Evolutionary conservation across 2,797 vertebrate genomes (phyloP), one percentile per base, ranked within the genome.

Genomic region (Taenioides sp.): DNA sequence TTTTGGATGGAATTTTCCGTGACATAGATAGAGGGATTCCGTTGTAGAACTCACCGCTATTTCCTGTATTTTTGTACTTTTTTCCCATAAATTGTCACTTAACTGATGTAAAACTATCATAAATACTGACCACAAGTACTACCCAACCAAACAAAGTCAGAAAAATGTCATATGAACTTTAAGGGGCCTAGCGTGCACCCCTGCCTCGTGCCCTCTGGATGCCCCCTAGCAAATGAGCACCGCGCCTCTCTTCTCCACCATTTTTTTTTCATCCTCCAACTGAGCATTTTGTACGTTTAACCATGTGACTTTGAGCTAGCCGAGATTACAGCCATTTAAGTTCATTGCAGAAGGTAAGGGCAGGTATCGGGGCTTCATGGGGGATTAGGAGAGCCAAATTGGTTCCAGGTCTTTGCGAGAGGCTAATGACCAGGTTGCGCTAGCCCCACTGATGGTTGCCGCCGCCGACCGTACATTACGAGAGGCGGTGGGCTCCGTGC

Each of bases 331-430:
- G 93, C 64, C 77, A 90, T 96, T 98, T 97, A 96, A 95, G 93
- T 95, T 95, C 96, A 96, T 95, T 94, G 93, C 94, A 92, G 95
- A 96, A 92, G 92, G 93, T 94, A 92, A 91, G 89, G 91, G 93
- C 94, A 95, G 95, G 95, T 95, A 96, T 96, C 95, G 80, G 85
- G 95, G 94, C 95, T 93, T 93, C 92, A 92, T 86, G 95, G 93
- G 95, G 95, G 95, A 96, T 97, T 97, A 95, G 94, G 91, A 89
- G 88, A 47, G 82, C 92, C 89, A 98, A 98, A 99, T 97, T 97
- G 96, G 95, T 97, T 96, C 96, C 97, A 99, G 97, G 93, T 94
- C 94, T 95, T 43, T 84, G 86, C 43, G 89, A 89, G 87, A 34
- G 92, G 90, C 93, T 97, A 96, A 97, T 94, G 94, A 94, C 95